Percentiles rank a stretch among this genome's conserved stretches.
Conservation (phyloP, 53 echinoderm and acorn worm genomes). For the Astropecten irregularis region DNA sequence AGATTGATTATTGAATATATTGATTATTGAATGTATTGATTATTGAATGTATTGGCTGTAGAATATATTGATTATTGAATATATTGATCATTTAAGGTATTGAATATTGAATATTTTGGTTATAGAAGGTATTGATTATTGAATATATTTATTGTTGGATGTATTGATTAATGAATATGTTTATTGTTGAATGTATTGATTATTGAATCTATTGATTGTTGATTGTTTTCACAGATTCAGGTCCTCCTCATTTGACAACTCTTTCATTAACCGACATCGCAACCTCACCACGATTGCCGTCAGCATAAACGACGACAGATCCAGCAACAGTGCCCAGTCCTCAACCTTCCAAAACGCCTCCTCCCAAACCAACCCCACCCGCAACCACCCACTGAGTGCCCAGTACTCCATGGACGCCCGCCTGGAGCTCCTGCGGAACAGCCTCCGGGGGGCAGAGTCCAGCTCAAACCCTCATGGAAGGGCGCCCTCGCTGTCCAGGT, state of each 20-base stretch:
- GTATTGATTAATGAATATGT: too few species aligned
- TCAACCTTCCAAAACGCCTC: constrained; percentile 15
- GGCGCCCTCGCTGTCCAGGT: constrained; percentile 72
- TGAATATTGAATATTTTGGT: too few species aligned
- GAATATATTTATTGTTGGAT: background rate
- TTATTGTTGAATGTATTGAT: too few species aligned
- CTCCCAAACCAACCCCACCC: constrained; percentile 9
- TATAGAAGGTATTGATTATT: too few species aligned
- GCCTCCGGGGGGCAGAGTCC: constrained; percentile 7
- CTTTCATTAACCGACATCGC: constrained; percentile 67
- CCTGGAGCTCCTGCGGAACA: constrained; percentile 24
- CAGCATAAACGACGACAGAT: constrained; percentile 11
- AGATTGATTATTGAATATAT: too few species aligned
- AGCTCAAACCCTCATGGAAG: constrained; percentile 13
- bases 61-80: too few species aligned
- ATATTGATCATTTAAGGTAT: too few species aligned
- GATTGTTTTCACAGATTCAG: constrained; percentile 58
- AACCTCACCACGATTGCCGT: constrained; percentile 48
- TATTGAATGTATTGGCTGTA: too few species aligned
- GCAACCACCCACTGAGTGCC: background rate
- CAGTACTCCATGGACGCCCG: constrained; percentile 17
- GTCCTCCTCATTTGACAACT: constrained; percentile 83
- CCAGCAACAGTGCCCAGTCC: constrained; percentile 21
- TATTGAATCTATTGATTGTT: too few species aligned
- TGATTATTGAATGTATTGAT: too few species aligned